Evolutionary conservation across 1,140 invertebrate species (phyloP), one percentile per base, ranked within the genome.

Genomic region (Apis cerana): DNA sequence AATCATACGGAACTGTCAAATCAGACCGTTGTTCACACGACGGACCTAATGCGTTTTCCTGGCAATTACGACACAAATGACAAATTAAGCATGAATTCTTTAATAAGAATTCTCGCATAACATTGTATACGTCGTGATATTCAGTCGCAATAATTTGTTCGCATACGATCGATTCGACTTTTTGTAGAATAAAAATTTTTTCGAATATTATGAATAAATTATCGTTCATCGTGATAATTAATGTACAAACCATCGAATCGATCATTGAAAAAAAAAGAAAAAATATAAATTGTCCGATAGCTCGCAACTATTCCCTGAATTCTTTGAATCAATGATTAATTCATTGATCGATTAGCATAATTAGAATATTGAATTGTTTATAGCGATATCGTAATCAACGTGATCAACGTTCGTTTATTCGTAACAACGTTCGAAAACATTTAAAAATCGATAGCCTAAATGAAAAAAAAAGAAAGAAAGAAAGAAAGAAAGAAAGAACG

Each of bases 21-120:
- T 86, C 61, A 64, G n/a, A 15, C 74, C 80, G 80, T 68, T 64
- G 72, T 71, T 64, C 61, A 62, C 68, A 23, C 71, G 77, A 78
- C 69, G 15, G 61, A 67, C 27, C 69, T 23, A 52, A 86, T 21
- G 15, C 61, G 70, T 56, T 78, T 50, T 21, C 33, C 62, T 43
- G 76, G 81, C 74, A 88, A 83, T 88, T 72, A 80, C 52, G 21
- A 75, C 33, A 43, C 33, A 7, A 43, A 43, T 43, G 33, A 43
- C 43, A 72, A 80, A 85, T 81, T 82, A 86, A 85, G 75, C 48
- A 33, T 89, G 78, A 85, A 88, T 43, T 61, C 64, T 75, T 80
- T 86, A 84, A 79, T 78, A 82, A 83, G 70, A 71, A 33, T 62
- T 54, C 68, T 56, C 33, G 48, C 17, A 7, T n/a, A 58, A 81